Conservation (phyloP, 2,797 vertebrate species). For the Hypotaenidia philippensis region DNA sequence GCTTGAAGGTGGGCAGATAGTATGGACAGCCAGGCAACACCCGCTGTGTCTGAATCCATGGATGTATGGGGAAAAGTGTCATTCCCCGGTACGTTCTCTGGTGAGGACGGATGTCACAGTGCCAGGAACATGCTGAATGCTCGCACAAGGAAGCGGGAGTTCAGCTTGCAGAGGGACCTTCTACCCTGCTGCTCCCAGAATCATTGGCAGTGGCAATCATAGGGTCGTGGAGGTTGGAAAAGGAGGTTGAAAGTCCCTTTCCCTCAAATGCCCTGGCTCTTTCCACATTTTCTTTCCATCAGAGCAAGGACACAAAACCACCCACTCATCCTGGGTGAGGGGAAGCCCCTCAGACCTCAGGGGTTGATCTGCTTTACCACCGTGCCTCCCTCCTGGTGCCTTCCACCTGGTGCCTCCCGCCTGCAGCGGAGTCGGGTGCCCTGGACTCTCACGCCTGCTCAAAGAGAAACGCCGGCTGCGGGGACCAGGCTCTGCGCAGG, state of each 20-base stretch:
- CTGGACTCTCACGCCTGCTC: not conserved
- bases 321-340: accelerated
- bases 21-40: not conserved
- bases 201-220: not conserved
- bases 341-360: not conserved
- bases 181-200: not conserved
- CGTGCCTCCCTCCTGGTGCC: not conserved
- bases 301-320: not conserved
- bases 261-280: not conserved
- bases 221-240: too few species aligned
- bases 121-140: not conserved
- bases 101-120: not conserved
- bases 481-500: not conserved
- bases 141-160: not conserved
- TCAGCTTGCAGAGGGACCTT: not conserved
- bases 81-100: not conserved
- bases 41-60: not conserved
- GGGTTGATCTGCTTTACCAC: not conserved
- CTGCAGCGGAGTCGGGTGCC: not conserved
- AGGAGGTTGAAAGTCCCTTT: not conserved
- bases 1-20: not conserved
- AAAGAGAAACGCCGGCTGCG: not conserved
- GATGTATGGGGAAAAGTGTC: not conserved
- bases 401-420: not conserved
- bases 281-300: not conserved